Percentiles rank a stretch among this genome's conserved stretches.
These are phyloP conservation scores for Trichogramma pretiosum DNA, from an alignment of 1,140 invertebrate species.

Conservation along the genomic window DNA sequence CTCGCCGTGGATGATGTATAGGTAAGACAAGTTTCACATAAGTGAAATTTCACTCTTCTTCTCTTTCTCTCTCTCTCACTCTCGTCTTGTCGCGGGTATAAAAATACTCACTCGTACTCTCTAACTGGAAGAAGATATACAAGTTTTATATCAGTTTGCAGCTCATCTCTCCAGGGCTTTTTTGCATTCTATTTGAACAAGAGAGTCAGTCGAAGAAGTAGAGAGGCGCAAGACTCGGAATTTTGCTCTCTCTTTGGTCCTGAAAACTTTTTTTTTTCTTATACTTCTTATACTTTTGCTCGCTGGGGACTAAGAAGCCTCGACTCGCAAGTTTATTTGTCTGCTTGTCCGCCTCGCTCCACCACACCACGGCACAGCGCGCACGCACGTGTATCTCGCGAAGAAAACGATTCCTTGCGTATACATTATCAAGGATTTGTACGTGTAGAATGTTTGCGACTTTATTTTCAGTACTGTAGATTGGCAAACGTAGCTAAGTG, in stretches of 20 bases:
- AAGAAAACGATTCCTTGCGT: neutral
- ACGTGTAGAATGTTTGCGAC: too few species aligned
- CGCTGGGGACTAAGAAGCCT: neutral
- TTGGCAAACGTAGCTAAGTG: too few species aligned
- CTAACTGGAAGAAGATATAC: neutral
- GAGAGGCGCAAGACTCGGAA: too few species aligned
- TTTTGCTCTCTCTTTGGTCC: neutral
- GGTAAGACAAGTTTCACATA: neutral
- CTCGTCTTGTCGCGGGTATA: too few species aligned
- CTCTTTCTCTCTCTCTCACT: too few species aligned
- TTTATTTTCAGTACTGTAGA: too few species aligned
- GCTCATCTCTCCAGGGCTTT: conserved; percentile 6
- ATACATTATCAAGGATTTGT: too few species aligned
- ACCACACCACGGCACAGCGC: neutral
- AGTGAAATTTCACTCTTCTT: neutral
- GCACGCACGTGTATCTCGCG: neutral
- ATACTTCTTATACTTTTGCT: neutral
- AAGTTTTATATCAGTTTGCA: conserved; percentile 7
- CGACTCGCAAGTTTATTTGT: neutral
- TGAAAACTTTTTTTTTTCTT: conserved; percentile 1
- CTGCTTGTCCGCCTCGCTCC: neutral
- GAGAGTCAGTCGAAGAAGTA: too few species aligned
- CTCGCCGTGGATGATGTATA: neutral
- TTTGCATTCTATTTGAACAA: conserved; percentile 11
- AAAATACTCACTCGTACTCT: neutral